Evolutionary conservation across 2,113 vertebrate species (phyloP).

Genomic region (Crypturellus undulatus): DNA sequence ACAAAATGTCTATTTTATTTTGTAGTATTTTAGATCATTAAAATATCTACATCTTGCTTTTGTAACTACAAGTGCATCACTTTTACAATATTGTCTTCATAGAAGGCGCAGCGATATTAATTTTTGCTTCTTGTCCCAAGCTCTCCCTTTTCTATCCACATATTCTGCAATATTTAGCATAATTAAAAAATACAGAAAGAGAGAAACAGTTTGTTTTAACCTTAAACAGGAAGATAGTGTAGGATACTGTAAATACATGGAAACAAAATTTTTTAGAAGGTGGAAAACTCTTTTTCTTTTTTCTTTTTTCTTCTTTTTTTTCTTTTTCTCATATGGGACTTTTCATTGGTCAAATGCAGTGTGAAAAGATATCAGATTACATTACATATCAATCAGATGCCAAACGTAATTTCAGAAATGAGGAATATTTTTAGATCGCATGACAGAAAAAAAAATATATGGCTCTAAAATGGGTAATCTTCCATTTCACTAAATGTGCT

Average conservation of each 20-base stretch:
- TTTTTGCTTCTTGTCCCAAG: not conserved
- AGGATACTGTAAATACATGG: not conserved
- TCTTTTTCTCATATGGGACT: not conserved
- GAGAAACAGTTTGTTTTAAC: not conserved
- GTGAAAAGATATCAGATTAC: slow-evolving; percentile 34
- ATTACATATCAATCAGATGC: slow-evolving; percentile 63
- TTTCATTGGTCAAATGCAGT: slow-evolving; percentile 21
- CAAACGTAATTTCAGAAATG: slow-evolving; percentile 67
- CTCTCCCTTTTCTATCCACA: not conserved
- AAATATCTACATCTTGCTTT: not conserved
- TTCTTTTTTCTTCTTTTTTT: not conserved
- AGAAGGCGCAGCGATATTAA: not conserved
- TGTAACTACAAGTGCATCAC: not conserved
- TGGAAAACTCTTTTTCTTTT: not conserved
- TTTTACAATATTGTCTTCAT: not conserved
- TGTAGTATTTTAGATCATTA: not conserved
- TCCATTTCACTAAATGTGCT: slow-evolving; percentile 76
- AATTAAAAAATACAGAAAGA: not conserved
- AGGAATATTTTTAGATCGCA: slow-evolving; percentile 67
- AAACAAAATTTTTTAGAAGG: not conserved
- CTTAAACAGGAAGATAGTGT: not conserved
- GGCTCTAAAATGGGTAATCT: slow-evolving; percentile 66
- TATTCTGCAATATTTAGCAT: not conserved
- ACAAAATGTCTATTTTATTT: not conserved
- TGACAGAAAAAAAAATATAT: slow-evolving; percentile 47